phyloP scores from a whole-genome alignment of 2,797 vertebrate genomes.

The Enteromius mattozi region DNA sequence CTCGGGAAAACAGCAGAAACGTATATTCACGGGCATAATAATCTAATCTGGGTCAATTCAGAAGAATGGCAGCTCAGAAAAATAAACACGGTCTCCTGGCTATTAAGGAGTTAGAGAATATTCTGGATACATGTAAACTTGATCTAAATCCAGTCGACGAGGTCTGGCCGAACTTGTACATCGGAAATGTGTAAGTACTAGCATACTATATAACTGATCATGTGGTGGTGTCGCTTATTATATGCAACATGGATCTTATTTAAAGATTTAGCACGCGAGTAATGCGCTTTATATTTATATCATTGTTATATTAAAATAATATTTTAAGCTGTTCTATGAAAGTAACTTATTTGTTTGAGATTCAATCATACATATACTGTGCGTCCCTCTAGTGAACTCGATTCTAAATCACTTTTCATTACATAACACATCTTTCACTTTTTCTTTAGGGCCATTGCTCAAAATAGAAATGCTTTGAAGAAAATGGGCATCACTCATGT shows the following conservation, averaged over 20 bases:
- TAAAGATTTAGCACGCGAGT: not conserved
- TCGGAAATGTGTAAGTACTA: conserved; percentile 83
- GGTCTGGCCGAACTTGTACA: conserved; percentile 82
- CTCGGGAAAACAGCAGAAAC: conserved; percentile 30
- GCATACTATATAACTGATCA: conserved; percentile 15
- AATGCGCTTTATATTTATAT: not conserved
- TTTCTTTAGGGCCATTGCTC: conserved; percentile 58
- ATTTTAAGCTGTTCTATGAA: not conserved
- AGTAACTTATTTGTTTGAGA: not conserved
- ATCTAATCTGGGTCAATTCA: not conserved
- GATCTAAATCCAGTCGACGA: conserved; percentile 81
- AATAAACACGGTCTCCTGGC: conserved; percentile 66
- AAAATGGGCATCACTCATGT: conserved; percentile 85
- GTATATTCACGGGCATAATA: not conserved
- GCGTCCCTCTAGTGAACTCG: not conserved
- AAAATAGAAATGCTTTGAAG: conserved; percentile 76
- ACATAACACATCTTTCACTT: conserved; percentile 19
- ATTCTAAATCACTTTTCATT: conserved; percentile 1
- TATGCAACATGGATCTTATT: not conserved
- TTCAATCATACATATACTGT: not conserved
- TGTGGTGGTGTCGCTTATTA: not conserved
- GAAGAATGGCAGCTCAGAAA: conserved; percentile 74
- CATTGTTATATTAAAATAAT: not conserved
- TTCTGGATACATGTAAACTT: conserved; percentile 81
- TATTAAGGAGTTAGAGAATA: conserved; percentile 79